phyloP scores from a whole-genome alignment of 2,888 invertebrate species.

The Parnassius orleans region DNA sequence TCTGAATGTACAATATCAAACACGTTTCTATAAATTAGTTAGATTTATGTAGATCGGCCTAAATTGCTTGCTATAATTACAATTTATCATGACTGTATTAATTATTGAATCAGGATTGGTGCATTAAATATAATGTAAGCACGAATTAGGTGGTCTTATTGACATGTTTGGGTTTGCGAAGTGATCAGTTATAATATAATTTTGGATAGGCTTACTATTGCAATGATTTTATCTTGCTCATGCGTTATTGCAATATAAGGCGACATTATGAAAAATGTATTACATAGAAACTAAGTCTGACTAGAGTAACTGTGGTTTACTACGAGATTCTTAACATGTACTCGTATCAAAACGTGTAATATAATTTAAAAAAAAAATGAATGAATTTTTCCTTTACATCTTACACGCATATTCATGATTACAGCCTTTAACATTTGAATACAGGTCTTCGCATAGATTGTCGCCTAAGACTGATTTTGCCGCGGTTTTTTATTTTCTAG shows the following conservation, averaged over 20 bases:
- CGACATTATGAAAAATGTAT: constrained; percentile 34
- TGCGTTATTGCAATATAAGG: constrained; percentile 30
- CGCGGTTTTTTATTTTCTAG: too few relatives aligned
- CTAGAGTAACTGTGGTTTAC: constrained; percentile 8
- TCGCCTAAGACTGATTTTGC: too few relatives aligned
- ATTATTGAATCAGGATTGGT: constrained; percentile 18
- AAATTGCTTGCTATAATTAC: constrained; percentile 11
- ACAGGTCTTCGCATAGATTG: too few relatives aligned
- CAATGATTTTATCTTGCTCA: constrained; percentile 14
- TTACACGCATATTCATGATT: too few relatives aligned
- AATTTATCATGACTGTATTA: constrained; percentile 15
- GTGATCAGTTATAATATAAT: constrained; percentile 17
- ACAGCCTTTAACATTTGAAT: too few relatives aligned
- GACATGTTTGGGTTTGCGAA: constrained; percentile 8
- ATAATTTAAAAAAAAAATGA: too few relatives aligned
- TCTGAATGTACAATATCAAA: too few relatives aligned
- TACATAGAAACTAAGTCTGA: constrained; percentile 24
- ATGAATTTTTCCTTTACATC: too few relatives aligned
- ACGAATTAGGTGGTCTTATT: constrained; percentile 8
- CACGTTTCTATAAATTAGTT: constrained; percentile 2
- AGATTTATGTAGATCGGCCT: constrained; percentile 6
- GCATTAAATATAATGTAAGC: constrained; percentile 8
- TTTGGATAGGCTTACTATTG: constrained; percentile 13
- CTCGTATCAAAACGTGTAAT: neutral
- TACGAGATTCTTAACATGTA: constrained; percentile 10